phyloP scores from a whole-genome alignment of 2,797 vertebrate species.

The Pseudochirops cupreus region DNA sequence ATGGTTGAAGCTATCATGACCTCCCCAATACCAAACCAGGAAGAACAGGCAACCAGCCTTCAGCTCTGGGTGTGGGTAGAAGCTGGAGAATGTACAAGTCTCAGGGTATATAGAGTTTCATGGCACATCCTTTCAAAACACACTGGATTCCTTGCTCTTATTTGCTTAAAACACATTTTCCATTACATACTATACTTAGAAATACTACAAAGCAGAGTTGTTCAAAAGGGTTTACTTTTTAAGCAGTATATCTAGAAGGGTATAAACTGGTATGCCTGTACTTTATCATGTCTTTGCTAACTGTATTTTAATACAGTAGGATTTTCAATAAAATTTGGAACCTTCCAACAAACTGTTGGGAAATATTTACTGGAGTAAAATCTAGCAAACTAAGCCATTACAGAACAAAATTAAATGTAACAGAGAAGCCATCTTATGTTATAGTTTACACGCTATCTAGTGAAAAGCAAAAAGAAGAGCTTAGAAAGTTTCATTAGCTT shows the following conservation, averaged over 20 bases:
- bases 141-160: constrained; percentile 43
- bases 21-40: background rate
- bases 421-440: background rate
- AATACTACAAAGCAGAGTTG: constrained; percentile 38
- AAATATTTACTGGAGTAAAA: background rate
- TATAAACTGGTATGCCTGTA: constrained; percentile 24
- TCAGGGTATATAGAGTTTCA: background rate
- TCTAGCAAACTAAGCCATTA: background rate
- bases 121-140: background rate
- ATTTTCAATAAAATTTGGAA: constrained; percentile 32
- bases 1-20: background rate
- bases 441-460: background rate
- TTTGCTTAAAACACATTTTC: constrained; percentile 52
- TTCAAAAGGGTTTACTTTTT: constrained; percentile 47
- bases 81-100: constrained; percentile 38
- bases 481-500: background rate
- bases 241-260: constrained; percentile 12
- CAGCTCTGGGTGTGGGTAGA: background rate
- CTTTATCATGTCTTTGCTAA: constrained; percentile 39
- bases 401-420: background rate
- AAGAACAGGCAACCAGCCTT: background rate
- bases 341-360: background rate
- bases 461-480: constrained; percentile 42
- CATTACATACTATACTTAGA: background rate
- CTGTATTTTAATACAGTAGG: constrained; percentile 32